Conservation (phyloP, 2,888 invertebrate genomes). For the Notodonta ziczac region DNA sequence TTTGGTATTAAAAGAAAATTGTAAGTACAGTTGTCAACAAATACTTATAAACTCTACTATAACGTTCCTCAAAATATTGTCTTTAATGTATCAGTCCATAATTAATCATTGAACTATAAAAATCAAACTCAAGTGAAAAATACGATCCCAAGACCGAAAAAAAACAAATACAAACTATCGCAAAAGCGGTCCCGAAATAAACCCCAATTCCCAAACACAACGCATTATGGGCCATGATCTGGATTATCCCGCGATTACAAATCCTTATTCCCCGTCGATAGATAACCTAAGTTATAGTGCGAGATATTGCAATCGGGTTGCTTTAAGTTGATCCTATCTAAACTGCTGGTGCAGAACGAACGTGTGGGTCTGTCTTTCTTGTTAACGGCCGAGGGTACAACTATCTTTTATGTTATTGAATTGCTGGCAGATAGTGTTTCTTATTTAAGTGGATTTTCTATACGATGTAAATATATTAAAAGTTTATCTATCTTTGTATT, state of each 20-base stretch:
- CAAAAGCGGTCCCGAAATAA: slow-evolving; percentile 7
- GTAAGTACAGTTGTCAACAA: neutral
- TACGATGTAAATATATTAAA: neutral
- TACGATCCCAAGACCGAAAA: neutral
- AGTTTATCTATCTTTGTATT: no score
- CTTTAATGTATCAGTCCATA: no score
- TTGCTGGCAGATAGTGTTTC: slow-evolving; percentile 43
- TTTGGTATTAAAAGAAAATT: neutral
- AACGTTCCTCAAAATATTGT: no score
- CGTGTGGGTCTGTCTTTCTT: slow-evolving; percentile 69
- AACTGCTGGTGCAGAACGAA: slow-evolving; percentile 61
- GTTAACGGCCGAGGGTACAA: slow-evolving; percentile 62
- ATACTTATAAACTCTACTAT: no score
- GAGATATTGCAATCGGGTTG: slow-evolving; percentile 57
- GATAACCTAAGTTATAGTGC: slow-evolving; percentile 52
- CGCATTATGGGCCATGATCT: slow-evolving; percentile 51
- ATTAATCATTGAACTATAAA: neutral
- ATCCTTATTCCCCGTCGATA: slow-evolving; percentile 55
- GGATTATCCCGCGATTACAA: slow-evolving; percentile 63
- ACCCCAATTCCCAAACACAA: slow-evolving; percentile 33
- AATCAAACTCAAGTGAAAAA: neutral
- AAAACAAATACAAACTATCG: neutral
- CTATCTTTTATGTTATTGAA: slow-evolving; percentile 60
- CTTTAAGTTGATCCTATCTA: slow-evolving; percentile 64
- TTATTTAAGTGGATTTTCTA: slow-evolving; percentile 2